phyloP scores from a whole-genome alignment of 2,888 invertebrate species.

The Machimus atricapillus region DNA sequence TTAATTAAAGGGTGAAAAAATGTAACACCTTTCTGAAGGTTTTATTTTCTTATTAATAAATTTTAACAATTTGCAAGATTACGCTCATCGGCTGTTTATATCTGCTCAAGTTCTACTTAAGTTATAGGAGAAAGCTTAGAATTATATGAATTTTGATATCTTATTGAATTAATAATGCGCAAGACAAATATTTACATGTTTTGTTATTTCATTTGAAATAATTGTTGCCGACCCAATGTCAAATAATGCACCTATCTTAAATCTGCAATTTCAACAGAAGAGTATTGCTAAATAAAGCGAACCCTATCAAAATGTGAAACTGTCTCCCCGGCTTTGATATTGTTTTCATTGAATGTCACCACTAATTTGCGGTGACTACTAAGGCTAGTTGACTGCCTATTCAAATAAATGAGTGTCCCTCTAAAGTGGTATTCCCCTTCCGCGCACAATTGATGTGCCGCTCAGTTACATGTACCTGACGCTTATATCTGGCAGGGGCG shows the following conservation, averaged over 20 bases:
- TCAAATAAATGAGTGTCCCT: not conserved
- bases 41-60: not conserved
- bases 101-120: not conserved
- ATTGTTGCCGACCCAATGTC: not conserved
- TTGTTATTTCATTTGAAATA: not conserved
- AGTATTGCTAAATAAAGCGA: not conserved
- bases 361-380: not conserved
- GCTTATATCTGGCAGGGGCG: not conserved
- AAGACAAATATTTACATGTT: too few relatives aligned
- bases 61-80: not conserved
- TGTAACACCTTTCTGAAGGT: not conserved
- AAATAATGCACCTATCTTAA: not conserved
- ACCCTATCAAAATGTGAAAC: not conserved
- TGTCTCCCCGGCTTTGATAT: not conserved
- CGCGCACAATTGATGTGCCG: not conserved
- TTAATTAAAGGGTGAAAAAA: constrained; percentile 4
- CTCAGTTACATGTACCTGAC: not conserved
- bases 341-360: not conserved
- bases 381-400: not conserved
- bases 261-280: not conserved
- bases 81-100: too few relatives aligned
- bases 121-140: too few relatives aligned
- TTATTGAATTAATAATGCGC: too few relatives aligned
- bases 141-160: too few relatives aligned
- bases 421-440: not conserved